Evolutionary conservation across 2,888 invertebrate genomes (phyloP), one percentile per base, ranked within the genome.

Genomic region (Lepas anatifera): DNA sequence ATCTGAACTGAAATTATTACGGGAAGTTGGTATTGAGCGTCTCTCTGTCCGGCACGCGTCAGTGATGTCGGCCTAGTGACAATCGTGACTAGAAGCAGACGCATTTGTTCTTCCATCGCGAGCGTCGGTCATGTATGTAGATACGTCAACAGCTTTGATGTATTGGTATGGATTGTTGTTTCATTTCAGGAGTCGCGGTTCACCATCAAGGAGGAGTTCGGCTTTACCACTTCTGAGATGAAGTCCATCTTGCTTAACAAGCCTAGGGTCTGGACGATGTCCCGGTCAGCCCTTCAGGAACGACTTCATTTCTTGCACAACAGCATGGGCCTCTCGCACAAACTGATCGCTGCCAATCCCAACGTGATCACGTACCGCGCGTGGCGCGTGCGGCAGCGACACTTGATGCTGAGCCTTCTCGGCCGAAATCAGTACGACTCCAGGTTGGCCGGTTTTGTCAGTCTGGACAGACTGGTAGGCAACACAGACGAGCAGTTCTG

Each of bases 191-290:
- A 18, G 16, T 35, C 35, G 18, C 32, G 16, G 22, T 58, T 58
- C 58, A 58, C 58, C 32, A 58, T 58, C 16, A 58, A 58, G 35
- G 58, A 58, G 35, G 58, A 58, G 58, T 58, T 58, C 58, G 58
- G 58, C 7, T 58, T 58, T n/a, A 22, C 13, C 4, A 11, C 4
- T 35, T 2, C 4, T 2, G 58, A 58, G 58, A 32, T 58, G 58
- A 58, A 35, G 58, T 22, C 6, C 32, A 58, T 58, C 7, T 35
- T 58, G 18, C 58, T 58, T 32, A 35, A 25, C 32, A 58, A 58
- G 58, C 58, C 58, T 4, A 35, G 25, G 22, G 35, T 58, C 32
- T 32, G 32, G 32, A 58, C 22, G 58, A 18, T 58, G 35, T 32
- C 58, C 8, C 58, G 58, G 22, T 8, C 0, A 3, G 35, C 58